Base-by-base conservation (phyloP, 2,888 invertebrate genomes). In the Euplagia quadripunctaria region DNA sequence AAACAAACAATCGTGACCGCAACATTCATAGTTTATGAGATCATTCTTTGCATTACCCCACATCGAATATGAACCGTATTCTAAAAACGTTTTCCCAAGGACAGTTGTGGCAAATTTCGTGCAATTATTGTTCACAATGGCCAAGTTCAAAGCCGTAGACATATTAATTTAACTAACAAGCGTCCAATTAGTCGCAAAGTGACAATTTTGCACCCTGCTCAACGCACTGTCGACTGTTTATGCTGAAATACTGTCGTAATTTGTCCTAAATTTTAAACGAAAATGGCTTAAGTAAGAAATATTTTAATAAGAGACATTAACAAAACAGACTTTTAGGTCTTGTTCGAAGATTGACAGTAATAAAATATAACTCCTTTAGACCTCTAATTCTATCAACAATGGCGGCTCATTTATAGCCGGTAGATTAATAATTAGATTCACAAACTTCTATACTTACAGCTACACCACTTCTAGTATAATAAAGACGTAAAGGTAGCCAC, bases 111-210 rank as follows among this genome's bases (percentile, higher is more conserved):
- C 52, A 41, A 61, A 74, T 79, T 31, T 67, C 65, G 46, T 72
- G 75, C 78, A 76, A 76, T 70, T 69, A 75, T 66, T 66, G 6
- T 46, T 46, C 72, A 77, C 68, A 71, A 66, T 70, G 41, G 68
- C 31, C 79, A 80, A 75, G 85, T 85, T 85, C 76, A 81, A 77
- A 79, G 71, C 65, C 77, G 72, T 65, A 75, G 73, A 63, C 76
- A 73, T 63, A 76, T 78, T 81, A 76, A 83, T 81, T 80, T 79
- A 61, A 63, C 71, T 69, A 76, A 81, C 76, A 75, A 68, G 71
- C 75, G 67, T 17, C 49, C 80, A 83, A 84, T 85, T 84, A 77
- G 52, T 68, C 70, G 76, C 75, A 68, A 78, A 79, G 69, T 79
- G 77, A 52, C 78, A 73, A 83, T 82, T n/a, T 84, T 72, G 67